These are phyloP conservation scores for Ameiurus melas DNA, from an alignment of 2,113 vertebrate species.

Conservation along the genomic window DNA sequence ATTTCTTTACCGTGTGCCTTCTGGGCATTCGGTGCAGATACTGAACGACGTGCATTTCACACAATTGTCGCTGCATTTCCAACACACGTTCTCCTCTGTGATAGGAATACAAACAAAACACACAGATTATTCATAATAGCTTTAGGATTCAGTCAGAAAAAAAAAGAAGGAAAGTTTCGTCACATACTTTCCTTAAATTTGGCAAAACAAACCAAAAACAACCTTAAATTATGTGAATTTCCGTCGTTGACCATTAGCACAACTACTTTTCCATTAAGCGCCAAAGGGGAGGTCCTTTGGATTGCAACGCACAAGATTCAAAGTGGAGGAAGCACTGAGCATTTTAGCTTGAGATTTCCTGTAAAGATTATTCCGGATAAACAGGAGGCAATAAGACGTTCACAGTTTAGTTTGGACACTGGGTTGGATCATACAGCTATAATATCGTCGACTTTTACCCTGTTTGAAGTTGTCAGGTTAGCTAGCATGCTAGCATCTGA, in stretches of 20 bases:
- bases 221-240: neutral
- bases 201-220: neutral
- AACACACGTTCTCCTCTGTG: constrained; percentile 85
- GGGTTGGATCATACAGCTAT: neutral
- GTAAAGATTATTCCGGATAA: neutral
- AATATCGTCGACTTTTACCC: neutral
- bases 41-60: constrained; percentile 83
- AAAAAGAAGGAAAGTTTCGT: neutral
- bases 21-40: constrained; percentile 89
- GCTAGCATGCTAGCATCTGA: neutral
- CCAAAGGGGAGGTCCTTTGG: neutral
- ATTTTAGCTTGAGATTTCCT: neutral
- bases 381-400: neutral
- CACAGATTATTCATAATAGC: neutral
- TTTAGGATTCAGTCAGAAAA: neutral
- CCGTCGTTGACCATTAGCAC: neutral
- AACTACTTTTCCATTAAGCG: neutral
- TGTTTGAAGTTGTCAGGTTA: neutral
- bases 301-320: neutral
- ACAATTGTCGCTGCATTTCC: constrained; percentile 89
- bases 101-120: constrained; percentile 42
- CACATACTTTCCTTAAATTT: neutral
- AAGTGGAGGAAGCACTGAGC: neutral
- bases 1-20: constrained; percentile 83
- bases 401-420: neutral